Percentiles rank a stretch among this genome's conserved stretches.
Evolutionary conservation across 1,140 invertebrate species (phyloP).

Genomic region (Musca vetustissima): DNA sequence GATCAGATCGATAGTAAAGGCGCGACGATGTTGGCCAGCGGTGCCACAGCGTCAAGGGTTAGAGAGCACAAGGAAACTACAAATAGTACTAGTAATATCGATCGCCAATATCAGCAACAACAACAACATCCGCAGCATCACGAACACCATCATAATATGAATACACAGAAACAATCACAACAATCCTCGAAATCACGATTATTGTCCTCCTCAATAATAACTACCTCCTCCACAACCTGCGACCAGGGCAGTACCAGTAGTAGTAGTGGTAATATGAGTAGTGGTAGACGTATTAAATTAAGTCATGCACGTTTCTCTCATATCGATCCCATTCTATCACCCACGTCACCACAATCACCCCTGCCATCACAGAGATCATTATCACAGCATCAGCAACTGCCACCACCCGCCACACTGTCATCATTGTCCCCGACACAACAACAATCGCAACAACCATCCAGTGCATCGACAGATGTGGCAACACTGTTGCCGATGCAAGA

Average conservation of each 20-base stretch:
- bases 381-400: conserved; percentile 5
- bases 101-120: conserved; percentile 22
- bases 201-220: conserved; percentile 22
- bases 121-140: conserved; percentile 6
- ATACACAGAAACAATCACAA: conserved; percentile 4
- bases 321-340: conserved; percentile 12
- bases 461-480: conserved; percentile 25
- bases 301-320: conserved; percentile 14
- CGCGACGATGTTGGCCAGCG: conserved; percentile 4
- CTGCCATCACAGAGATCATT: not conserved
- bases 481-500: conserved; percentile 10
- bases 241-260: conserved; percentile 4
- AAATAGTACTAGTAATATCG: conserved; percentile 20
- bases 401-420: conserved; percentile 3
- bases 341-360: conserved; percentile 1
- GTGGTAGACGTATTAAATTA: conserved; percentile 47
- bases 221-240: not conserved
- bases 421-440: not conserved
- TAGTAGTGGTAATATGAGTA: conserved; percentile 28
- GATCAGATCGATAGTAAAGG: conserved; percentile 47
- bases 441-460: conserved; percentile 7
- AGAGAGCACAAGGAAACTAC: conserved; percentile 17
- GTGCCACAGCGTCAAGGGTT: conserved; percentile 8
- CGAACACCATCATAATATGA: not conserved
- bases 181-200: conserved; percentile 11